Base-by-base conservation (phyloP, 2,797 vertebrate genomes). In the Telmatherina bonti region DNA sequence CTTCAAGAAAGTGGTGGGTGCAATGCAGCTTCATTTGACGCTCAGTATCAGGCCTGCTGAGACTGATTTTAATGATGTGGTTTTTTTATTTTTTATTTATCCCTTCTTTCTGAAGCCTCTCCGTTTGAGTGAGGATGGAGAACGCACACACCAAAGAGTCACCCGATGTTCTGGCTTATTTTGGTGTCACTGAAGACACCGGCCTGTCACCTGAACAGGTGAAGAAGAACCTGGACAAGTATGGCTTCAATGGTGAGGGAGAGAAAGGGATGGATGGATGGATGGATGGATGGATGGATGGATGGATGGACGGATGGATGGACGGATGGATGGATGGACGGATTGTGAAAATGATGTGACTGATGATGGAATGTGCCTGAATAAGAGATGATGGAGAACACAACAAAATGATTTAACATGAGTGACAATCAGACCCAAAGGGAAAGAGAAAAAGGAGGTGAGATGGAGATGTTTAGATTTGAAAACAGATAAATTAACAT, bases 171-270 rank as follows among this genome's bases (percentile, higher is more conserved):
- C 89, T 97, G 90, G 88, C 94, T 81, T 90, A 96, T 93, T 97
- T 97, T 82, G 92, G 93, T 56, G 96, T 97, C 89, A 95, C 78
- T 1, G 96, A 97, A 89, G 91, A 89, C 26, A 92, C 84, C 1
- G 96, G 96, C 84, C 95, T 97, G 67, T 82, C 92, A 4, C 93
- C 89, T 0, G 96, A 97, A 16, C 95, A 96, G 92, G 90, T 97
- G 65, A 95, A 96, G 91, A 94, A 82, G 86, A 94, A 89, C 88
- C 84, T 96, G 86, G 95, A 93, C 47, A 97, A 95, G 85, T 97
- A 92, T 5, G 96, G 96, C 91, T 94, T 66, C 88, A 97, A 97
- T 43, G 96, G 96, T 97, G 90, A 96, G 96, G 56, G 71, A 63
- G 51, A 76, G 45, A 66, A 51, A 70, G 22, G n/a, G 75, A 54